Evolutionary conservation across 2,888 invertebrate genomes (phyloP), one percentile per base, ranked within the genome.

Genomic region (Dasypolia templi): DNA sequence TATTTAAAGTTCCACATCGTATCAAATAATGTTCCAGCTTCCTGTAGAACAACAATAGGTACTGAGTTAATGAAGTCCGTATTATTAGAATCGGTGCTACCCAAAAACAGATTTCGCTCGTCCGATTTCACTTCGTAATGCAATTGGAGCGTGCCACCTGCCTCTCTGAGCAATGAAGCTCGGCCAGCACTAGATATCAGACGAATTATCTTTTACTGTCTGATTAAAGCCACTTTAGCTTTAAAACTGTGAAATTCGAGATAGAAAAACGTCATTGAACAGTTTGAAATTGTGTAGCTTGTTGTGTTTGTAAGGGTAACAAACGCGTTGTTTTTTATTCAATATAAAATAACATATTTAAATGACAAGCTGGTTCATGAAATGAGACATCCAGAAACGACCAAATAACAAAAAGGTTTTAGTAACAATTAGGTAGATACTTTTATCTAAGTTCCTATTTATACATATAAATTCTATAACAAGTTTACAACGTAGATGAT

Each of bases 71-170:
- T 79, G 72, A 79, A 78, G 76, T 83, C 72, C 51, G 72, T 79
- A 72, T 80, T 86, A 81, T 72, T 79, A 86, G 87, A 88, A 88
- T 90, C 88, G 83, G 92, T 88, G 86, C 91, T 92, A 92, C 92
- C 93, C 91, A 91, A 92, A 94, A 93, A 92, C 92, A 91, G 91
- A 92, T 91, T 92, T 89, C 86, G 86, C 87, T 88, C 86, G 87
- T 87, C 88, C 89, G 87, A 91, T 92, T 92, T 93, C 93, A 80
- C 81, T 71, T 92, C 91, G 90, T 93, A 93, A 94, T 94, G 93
- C 93, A 94, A 94, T 94, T 93, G 92, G 94, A 93, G 91, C 94
- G 90, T 92, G 88, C 89, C 87, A 89, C 91, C 92, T 81, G 76
- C 72, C 89, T 87, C 88, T 90, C 92, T 88, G 88, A 90, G 91